A percentile compares a stretch with the other conserved stretches of the same genome.
phyloP scores from a whole-genome alignment of 1,140 invertebrate genomes.

The Drosophila grimshawi region DNA sequence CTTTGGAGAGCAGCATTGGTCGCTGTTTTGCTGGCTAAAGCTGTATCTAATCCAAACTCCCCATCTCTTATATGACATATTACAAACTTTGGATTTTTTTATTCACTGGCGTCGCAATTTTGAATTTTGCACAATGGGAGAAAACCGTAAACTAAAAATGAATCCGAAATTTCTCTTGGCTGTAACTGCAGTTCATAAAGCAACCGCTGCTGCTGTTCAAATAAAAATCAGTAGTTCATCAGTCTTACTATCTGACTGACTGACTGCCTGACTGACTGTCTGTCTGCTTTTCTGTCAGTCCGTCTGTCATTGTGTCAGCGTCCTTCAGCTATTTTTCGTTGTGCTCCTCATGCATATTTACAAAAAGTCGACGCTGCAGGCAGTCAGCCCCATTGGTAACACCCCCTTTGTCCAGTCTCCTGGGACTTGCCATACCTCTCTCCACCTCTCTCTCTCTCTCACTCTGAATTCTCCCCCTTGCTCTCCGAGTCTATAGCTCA shows the following conservation, averaged over 20 bases:
- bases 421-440: conserved; percentile 43
- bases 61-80: neutral
- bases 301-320: conserved; percentile 32
- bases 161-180: neutral
- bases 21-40: conserved; percentile 17
- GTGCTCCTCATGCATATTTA: conserved; percentile 76
- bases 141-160: conserved; percentile 6
- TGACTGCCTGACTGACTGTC: conserved; percentile 3
- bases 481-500: too few species aligned
- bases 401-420: conserved; percentile 31
- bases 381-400: conserved; percentile 9
- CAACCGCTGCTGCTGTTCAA: conserved; percentile 34
- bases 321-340: conserved; percentile 66
- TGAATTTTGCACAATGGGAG: neutral
- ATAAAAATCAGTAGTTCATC: conserved; percentile 62
- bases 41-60: neutral
- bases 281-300: conserved; percentile 15
- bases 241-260: conserved; percentile 35
- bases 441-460: neutral
- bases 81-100: conserved; percentile 5
- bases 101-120: conserved; percentile 3
- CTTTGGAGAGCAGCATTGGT: conserved; percentile 10
- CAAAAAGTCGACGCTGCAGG: conserved; percentile 41
- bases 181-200: conserved; percentile 23
- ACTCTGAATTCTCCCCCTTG: neutral